A percentile compares a stretch with the other conserved stretches of the same genome.
Evolutionary conservation across 2,113 vertebrate genomes (phyloP).

Genomic region (Poecile atricapillus): DNA sequence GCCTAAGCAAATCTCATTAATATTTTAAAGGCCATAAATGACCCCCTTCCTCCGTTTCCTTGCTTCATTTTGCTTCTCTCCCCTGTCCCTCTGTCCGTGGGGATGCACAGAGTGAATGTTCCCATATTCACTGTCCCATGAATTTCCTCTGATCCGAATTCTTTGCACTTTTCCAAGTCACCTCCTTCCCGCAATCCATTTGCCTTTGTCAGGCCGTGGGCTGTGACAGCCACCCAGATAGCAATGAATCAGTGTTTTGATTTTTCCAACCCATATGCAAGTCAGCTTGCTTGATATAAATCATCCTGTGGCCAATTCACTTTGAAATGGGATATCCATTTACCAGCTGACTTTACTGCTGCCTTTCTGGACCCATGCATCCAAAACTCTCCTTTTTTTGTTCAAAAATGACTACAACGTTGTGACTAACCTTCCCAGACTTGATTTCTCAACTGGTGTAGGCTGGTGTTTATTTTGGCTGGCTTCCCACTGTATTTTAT

Average conservation of each 20-base stretch:
- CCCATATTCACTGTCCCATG: not conserved
- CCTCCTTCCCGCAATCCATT: slow-evolving; percentile 1
- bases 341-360: slow-evolving; percentile 59
- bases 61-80: not conserved
- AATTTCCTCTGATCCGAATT: not conserved
- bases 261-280: slow-evolving; percentile 71
- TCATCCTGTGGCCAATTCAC: slow-evolving; percentile 54
- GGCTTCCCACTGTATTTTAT: slow-evolving; percentile 52
- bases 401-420: slow-evolving; percentile 58
- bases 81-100: not conserved
- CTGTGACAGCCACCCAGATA: slow-evolving; percentile 56
- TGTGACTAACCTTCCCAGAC: slow-evolving; percentile 70
- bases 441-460: slow-evolving; percentile 64
- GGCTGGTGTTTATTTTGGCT: slow-evolving; percentile 70
- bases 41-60: not conserved
- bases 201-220: slow-evolving; percentile 22
- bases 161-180: not conserved
- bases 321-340: slow-evolving; percentile 71
- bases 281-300: slow-evolving; percentile 72
- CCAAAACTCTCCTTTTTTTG: slow-evolving; percentile 35
- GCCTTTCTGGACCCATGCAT: slow-evolving; percentile 28
- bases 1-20: not conserved
- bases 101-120: not conserved
- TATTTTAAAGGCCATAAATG: not conserved
- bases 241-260: slow-evolving; percentile 72